A percentile compares a stretch with the other conserved stretches of the same genome.
Evolutionary conservation across 2,797 vertebrate species (phyloP).

Genomic region (Mormyrops attenuatus): DNA sequence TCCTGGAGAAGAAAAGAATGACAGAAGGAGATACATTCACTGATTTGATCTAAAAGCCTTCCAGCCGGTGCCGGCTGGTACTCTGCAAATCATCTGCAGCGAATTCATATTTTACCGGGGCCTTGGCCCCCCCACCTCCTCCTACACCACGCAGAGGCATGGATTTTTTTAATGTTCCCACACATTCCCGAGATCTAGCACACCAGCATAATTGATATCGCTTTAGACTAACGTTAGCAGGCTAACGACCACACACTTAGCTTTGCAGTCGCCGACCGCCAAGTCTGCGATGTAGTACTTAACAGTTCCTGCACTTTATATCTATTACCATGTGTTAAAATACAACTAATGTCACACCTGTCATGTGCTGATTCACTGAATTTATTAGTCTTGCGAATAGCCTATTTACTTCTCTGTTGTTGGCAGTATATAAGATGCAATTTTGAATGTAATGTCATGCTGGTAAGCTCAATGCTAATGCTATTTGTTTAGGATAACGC

Average conservation of each 20-base stretch:
- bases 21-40: background rate
- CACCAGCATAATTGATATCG: background rate
- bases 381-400: background rate
- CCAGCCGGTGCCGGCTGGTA: background rate
- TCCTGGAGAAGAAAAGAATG: background rate
- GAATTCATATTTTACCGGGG: constrained; percentile 38
- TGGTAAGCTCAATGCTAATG: background rate
- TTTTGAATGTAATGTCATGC: background rate
- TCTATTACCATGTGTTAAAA: background rate
- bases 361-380: background rate
- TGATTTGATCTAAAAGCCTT: constrained; percentile 29
- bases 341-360: background rate
- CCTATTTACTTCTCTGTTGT: background rate
- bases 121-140: background rate
- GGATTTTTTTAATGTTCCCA: background rate
- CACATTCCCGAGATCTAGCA: background rate
- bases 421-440: background rate
- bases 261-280: background rate
- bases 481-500: background rate
- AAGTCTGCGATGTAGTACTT: background rate
- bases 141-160: background rate
- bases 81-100: constrained; percentile 34
- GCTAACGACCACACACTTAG: background rate
- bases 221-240: background rate
- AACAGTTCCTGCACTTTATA: background rate